Percentiles rank a stretch among this genome's conserved stretches.
These are phyloP conservation scores for Heliconius eleuchia DNA, from an alignment of 1,140 invertebrate species.

Conservation along the genomic window DNA sequence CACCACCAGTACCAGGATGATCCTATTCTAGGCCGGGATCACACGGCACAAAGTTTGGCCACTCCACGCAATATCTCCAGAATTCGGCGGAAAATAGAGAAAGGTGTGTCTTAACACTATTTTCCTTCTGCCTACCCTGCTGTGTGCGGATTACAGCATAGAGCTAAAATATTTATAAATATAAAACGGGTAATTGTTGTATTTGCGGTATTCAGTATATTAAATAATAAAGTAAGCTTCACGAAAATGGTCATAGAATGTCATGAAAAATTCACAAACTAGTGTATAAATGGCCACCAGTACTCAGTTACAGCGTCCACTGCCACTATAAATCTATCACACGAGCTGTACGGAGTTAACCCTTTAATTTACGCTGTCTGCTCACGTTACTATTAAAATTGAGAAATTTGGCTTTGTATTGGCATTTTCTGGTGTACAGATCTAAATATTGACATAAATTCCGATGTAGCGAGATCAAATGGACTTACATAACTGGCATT, in stretches of 20 bases:
- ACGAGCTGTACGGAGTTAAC: slow-evolving; percentile 37
- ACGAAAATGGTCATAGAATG: slow-evolving; percentile 34
- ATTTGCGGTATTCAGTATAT: background rate
- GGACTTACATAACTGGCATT: background rate
- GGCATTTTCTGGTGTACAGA: background rate
- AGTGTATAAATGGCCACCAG: slow-evolving; percentile 43
- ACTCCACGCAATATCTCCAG: no score
- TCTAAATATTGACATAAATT: background rate
- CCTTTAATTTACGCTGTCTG: slow-evolving; percentile 40
- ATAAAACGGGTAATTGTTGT: background rate
- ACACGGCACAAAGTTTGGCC: no score
- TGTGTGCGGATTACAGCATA: no score
- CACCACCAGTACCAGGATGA: no score
- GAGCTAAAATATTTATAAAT: background rate
- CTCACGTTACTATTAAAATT: slow-evolving; percentile 33
- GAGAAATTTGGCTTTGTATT: slow-evolving; percentile 24
- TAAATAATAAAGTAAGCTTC: background rate
- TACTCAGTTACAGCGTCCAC: slow-evolving; percentile 38
- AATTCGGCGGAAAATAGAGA: no score
- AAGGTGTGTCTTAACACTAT: no score
- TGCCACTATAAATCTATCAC: slow-evolving; percentile 56
- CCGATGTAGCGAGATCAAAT: background rate
- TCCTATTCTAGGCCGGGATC: no score
- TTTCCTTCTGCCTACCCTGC: no score
- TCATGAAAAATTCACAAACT: slow-evolving; percentile 48